Evolutionary conservation across 2,797 vertebrate species (phyloP), one percentile per base, ranked within the genome.

Genomic region (Menidia menidia): DNA sequence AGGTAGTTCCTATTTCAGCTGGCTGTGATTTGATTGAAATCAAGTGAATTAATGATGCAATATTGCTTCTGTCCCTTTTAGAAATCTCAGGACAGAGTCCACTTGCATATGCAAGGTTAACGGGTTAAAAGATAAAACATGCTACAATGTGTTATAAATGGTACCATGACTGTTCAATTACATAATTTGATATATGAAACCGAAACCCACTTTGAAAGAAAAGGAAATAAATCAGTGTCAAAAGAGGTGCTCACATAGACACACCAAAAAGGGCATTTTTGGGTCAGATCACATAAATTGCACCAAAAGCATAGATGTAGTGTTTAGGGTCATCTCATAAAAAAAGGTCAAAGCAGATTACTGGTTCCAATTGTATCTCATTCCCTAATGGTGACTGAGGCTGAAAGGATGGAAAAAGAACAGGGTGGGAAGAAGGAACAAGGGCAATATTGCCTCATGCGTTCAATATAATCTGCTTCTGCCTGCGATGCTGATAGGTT

Each of bases 311-410:
- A 8, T 64, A 35, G 64, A 80, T 73, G 67, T 53, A 16, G 19
- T 13, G 54, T 19, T 31, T 39, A 63, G 60, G 25, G 70, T 73
- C 9, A 73, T 77, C 64, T 59, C 18, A 80, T 81, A 35, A 59
- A 64, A 25, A 73, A 70, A 2, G 43, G 11, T 76, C 64, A 16
- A 45, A 35, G 14, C 30, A 67, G 67, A 87, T 85, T 65, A 78
- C n/a, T 41, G 47, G 56, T 64, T 45, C 79, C 71, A 67, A 35
- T 58, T 78, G 68, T 18, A 53, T 33, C 44, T 54, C 32, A 60
- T 19, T 62, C 1, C 45, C 18, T 61, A 68, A 73, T 74, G 68
- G 74, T 73, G 60, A 68, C 44, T 69, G 76, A 5, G 1, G 33
- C 69, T 19, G 47, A 53, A 50, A n/a, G 50, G 54, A 63, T 2